phyloP scores from a whole-genome alignment of 2,113 vertebrate genomes.

The Brachirus orientalis region DNA sequence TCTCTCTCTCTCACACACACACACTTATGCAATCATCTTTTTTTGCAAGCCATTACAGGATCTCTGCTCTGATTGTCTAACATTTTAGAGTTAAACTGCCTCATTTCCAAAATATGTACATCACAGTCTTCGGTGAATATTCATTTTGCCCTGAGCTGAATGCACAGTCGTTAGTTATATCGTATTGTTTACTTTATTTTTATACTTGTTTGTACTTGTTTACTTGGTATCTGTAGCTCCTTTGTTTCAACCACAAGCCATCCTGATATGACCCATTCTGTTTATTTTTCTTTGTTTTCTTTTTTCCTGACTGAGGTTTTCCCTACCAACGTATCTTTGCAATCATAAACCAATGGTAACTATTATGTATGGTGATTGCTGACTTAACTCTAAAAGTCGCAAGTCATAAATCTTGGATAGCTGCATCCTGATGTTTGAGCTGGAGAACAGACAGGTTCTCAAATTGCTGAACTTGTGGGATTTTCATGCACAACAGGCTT shows the following conservation, averaged over 20 bases:
- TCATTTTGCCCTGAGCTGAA: conserved; percentile 1
- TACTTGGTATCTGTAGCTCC: conserved; percentile 1
- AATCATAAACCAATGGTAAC: not conserved
- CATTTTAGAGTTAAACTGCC: conserved; percentile 29
- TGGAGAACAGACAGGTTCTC: not conserved
- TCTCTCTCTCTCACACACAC: conserved; percentile 9
- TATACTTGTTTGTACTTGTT: not conserved
- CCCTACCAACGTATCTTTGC: not conserved
- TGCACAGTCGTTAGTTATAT: not conserved
- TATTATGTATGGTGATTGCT: not conserved
- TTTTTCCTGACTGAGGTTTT: not conserved
- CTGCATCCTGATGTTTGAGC: not conserved
- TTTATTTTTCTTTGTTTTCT: not conserved
- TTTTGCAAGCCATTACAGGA: conserved; percentile 66
- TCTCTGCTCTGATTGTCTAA: conserved; percentile 61
- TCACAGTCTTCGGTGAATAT: not conserved
- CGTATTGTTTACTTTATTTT: conserved; percentile 17
- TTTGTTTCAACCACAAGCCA: not conserved
- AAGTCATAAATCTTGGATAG: not conserved
- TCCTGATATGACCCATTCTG: not conserved
- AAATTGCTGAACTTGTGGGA: not conserved
- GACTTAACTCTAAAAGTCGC: not conserved
- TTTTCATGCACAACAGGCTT: not conserved
- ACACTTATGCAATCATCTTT: conserved; percentile 64
- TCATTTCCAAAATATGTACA: conserved; percentile 17